A percentile compares a stretch with the other conserved stretches of the same genome.
Evolutionary conservation across 2,113 vertebrate species (phyloP).

Genomic region (Tragelaphus scriptus): DNA sequence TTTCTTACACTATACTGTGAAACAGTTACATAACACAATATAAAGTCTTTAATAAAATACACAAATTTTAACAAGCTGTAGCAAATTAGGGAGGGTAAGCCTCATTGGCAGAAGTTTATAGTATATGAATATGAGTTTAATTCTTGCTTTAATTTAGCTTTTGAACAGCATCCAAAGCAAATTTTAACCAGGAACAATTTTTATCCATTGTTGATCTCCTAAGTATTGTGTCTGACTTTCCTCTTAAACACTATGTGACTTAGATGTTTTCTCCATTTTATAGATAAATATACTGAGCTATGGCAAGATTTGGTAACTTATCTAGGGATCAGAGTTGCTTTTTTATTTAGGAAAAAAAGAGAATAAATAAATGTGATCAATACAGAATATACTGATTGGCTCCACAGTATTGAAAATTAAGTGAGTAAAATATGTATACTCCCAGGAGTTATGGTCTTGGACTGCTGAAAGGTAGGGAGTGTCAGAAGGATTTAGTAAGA

Average conservation of each 20-base stretch:
- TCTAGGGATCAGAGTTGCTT: not conserved
- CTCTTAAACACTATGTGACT: not conserved
- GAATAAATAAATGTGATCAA: not conserved
- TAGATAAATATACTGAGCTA: not conserved
- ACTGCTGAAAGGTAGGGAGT: not conserved
- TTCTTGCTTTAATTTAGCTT: not conserved
- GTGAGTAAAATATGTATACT: not conserved
- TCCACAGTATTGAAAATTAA: not conserved
- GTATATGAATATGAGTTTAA: not conserved
- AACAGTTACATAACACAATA: not conserved
- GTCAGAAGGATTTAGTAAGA: not conserved
- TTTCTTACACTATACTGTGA: not conserved
- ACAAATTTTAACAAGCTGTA: not conserved
- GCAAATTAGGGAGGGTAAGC: not conserved
- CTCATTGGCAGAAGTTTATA: not conserved
- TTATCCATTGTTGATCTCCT: not conserved
- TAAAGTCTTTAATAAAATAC: not conserved
- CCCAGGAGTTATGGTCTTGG: not conserved
- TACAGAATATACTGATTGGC: not conserved
- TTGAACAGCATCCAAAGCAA: not conserved
- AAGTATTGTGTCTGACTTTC: not conserved
- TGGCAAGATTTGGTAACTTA: not conserved
- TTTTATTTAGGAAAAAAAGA: not conserved
- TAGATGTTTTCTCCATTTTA: not conserved
- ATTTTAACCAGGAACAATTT: not conserved